phyloP scores from a whole-genome alignment of 2,113 vertebrate species.

The Falco punctatus region DNA sequence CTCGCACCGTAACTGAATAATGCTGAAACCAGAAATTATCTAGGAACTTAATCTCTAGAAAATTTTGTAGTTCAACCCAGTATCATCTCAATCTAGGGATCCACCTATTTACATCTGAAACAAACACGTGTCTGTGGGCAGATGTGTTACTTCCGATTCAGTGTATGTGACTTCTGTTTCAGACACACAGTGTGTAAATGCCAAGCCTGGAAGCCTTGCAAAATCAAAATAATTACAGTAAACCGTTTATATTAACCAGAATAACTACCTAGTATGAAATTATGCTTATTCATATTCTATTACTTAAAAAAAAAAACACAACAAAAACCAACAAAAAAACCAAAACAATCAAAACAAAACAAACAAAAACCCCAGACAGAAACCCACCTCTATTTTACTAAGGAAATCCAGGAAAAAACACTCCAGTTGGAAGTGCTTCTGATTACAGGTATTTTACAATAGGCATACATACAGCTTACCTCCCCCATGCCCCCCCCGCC shows the following conservation, averaged over 20 bases:
- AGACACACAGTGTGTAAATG: not conserved
- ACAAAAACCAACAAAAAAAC: not conserved
- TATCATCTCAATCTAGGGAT: not conserved
- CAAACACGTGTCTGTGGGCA: not conserved
- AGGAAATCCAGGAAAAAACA: not conserved
- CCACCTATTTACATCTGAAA: not conserved
- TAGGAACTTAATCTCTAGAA: not conserved
- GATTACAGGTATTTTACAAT: not conserved
- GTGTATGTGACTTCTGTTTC: not conserved
- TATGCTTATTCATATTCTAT: not conserved
- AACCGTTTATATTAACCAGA: not conserved
- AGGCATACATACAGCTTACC: not conserved
- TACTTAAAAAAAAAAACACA: not conserved
- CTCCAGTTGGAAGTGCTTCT: not conserved
- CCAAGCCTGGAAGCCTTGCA: not conserved
- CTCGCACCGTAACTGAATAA: not conserved
- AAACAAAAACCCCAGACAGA: not conserved
- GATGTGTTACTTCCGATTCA: not conserved
- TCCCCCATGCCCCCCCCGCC: rapidly evolving
- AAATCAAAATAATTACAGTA: not conserved
- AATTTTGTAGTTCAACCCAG: not conserved
- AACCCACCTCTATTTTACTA: not conserved
- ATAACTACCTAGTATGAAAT: not conserved
- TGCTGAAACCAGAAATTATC: not conserved
- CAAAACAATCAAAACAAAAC: not conserved